These are phyloP conservation scores for Xylocampa areola DNA, from an alignment of 2,888 invertebrate genomes.

Conservation along the genomic window DNA sequence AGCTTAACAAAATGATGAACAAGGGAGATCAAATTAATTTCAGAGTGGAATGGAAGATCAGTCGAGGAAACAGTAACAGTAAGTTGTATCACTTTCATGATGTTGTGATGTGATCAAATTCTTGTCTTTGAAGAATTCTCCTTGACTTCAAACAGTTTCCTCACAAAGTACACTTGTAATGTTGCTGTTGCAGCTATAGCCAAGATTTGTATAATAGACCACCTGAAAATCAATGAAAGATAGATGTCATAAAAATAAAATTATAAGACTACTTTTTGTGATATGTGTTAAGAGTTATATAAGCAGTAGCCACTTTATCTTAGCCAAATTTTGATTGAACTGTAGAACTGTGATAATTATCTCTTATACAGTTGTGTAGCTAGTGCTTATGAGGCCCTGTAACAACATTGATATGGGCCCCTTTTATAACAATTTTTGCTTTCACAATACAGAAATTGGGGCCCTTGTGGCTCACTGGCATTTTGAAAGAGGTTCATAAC, in stretches of 20 bases:
- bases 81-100: not conserved
- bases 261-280: not conserved
- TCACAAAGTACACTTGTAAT: conserved; percentile 95
- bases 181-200: conserved; percentile 95
- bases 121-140: conserved; percentile 90
- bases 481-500: no score
- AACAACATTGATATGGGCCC: no score
- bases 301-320: no score
- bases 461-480: no score
- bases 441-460: no score
- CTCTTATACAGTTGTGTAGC: no score
- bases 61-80: conserved; percentile 47
- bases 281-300: no score
- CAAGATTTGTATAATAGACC: conserved; percentile 96
- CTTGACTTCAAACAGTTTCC: conserved; percentile 96
- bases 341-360: no score
- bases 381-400: no score
- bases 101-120: conserved; percentile 77
- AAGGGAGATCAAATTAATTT: conserved; percentile 54
- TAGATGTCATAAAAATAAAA: conserved; percentile 3
- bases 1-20: conserved; percentile 30
- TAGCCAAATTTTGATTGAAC: no score
- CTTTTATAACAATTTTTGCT: no score
- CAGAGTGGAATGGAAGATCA: conserved; percentile 65
- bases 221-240: conserved; percentile 78